Evolutionary conservation across 2,888 invertebrate genomes (phyloP), one percentile per base, ranked within the genome.

Genomic region (Euspilapteryx auroguttella): DNA sequence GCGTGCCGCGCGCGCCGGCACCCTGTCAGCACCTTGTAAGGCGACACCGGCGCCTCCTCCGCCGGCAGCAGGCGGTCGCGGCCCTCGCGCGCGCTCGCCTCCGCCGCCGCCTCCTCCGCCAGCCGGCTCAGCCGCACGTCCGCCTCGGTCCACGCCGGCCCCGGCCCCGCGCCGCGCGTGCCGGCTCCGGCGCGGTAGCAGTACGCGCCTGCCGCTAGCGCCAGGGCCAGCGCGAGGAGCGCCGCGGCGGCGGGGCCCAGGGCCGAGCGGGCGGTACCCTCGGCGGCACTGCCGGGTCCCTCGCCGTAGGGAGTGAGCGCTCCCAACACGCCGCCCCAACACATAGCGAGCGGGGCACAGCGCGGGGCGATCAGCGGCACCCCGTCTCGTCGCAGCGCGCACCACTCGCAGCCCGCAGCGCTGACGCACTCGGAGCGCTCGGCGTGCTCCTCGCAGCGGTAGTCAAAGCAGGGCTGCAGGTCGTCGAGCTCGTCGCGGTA

Each of bases 401-500:
- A 95, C 94, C 94, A 95, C 52, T 94, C 92, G 59, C 94, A 95
- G 31, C 92, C 92, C 41, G 90, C 76, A 14, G 93, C 79, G 0
- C 86, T 87, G 27, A 85, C 55, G 47, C 89, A 89, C 27, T 82
- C 80, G 2, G 78, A 75, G 44, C 85, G 83, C 1, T 80, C 78
- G 21, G 64, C 45, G 49, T 83, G 85, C 5, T 69, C 61, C 47
- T 87, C 86, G 47, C 89, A 90, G 44, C 81, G 80, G 31, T 82
- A 80, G 34, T 80, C 79, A 32, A 84, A 79, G 51, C 89, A 90
- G 0, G 81, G 71, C 37, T 83, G 82, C 14, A 85, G 47, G 34
- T 75, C 65, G 32, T 77, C 73, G 2, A 80, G 75, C 37, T 77
- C 65, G 37, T 78, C 59, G 40, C 71, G 54, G 30, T 73, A 75